These are phyloP conservation scores for Sarotherodon lohbergeri DNA, from an alignment of 2,113 vertebrate genomes.

Conservation along the genomic window DNA sequence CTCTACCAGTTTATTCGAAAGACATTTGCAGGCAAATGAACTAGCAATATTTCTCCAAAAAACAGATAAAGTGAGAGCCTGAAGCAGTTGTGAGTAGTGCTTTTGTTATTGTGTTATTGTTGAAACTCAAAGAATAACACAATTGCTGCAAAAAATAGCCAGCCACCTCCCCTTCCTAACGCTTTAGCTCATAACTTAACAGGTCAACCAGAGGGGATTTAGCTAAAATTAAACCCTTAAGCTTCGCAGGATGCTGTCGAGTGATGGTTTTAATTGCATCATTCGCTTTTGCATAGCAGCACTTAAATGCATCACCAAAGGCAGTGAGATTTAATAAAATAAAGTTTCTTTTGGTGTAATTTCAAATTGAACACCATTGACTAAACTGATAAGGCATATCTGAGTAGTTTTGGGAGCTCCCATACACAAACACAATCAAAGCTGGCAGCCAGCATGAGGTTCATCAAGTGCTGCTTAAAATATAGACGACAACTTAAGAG, in stretches of 20 bases:
- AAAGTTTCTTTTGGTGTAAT: not conserved
- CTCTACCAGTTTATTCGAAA: not conserved
- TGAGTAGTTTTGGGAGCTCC: not conserved
- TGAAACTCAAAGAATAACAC: conserved; percentile 11
- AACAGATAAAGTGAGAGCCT: not conserved
- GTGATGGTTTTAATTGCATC: not conserved
- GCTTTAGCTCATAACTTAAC: not conserved
- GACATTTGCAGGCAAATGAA: not conserved
- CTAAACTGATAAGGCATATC: not conserved
- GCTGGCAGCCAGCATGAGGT: not conserved
- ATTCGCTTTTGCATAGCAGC: not conserved
- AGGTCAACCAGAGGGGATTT: not conserved
- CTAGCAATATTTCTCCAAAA: not conserved
- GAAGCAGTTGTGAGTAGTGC: not conserved
- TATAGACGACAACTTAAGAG: not conserved
- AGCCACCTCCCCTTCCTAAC: not conserved
- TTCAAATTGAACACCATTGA: not conserved
- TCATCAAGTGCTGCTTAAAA: not conserved
- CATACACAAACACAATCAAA: not conserved
- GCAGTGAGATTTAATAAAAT: not conserved
- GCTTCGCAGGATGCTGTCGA: not conserved
- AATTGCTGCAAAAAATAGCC: conserved; percentile 23
- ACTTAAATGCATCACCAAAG: not conserved
- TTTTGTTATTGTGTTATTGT: conserved; percentile 3
- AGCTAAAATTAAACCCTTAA: not conserved